These are phyloP conservation scores for Harpagifer antarcticus DNA, from an alignment of 2,797 vertebrate genomes.

Conservation along the genomic window DNA sequence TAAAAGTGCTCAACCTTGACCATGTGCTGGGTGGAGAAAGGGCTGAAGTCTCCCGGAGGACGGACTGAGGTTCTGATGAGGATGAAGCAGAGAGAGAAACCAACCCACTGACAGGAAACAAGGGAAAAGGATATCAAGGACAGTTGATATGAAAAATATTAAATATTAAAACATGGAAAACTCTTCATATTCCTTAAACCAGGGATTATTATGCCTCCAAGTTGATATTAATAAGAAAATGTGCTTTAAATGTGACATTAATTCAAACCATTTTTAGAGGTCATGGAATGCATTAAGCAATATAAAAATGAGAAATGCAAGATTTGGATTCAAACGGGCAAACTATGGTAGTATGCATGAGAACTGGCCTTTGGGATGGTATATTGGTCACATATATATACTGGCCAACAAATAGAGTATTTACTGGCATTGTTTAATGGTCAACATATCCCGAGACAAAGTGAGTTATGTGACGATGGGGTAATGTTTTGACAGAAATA, in stretches of 20 bases:
- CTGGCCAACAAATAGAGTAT: neutral
- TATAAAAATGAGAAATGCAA: constrained; percentile 15
- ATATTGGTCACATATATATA: neutral
- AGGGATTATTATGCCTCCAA: neutral
- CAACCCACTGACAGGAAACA: constrained; percentile 24
- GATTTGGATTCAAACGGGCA: constrained; percentile 14
- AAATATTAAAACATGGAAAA: neutral
- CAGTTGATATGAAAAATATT: neutral
- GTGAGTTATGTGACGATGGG: neutral
- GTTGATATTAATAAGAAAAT: neutral
- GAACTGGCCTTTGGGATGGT: neutral
- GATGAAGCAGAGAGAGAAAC: constrained; percentile 54
- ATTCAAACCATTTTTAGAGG: neutral
- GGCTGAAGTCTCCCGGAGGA: constrained; percentile 62
- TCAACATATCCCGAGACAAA: neutral
- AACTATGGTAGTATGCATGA: neutral
- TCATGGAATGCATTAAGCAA: neutral
- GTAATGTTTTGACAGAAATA: neutral
- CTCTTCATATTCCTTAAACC: neutral
- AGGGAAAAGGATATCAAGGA: constrained; percentile 17
- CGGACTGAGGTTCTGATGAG: constrained; percentile 55
- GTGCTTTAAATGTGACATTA: neutral
- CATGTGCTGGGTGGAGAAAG: constrained; percentile 67
- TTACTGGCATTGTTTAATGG: neutral
- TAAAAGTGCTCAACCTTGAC: constrained; percentile 70